Evolutionary conservation across 2,797 vertebrate species (phyloP).

Genomic region (Denticeps clupeoides): DNA sequence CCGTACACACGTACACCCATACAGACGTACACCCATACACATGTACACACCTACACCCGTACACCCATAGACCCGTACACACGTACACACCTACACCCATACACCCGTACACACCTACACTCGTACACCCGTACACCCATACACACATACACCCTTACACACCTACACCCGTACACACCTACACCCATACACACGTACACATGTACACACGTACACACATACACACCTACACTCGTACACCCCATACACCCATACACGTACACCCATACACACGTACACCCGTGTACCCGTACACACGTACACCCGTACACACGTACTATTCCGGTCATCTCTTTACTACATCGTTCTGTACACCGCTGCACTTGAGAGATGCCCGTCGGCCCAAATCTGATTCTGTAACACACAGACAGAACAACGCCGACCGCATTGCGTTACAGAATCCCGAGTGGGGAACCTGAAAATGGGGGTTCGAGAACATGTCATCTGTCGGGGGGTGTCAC

Average conservation of each 20-base stretch:
- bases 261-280: not conserved
- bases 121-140: not conserved
- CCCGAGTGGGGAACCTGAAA: too few relatives aligned
- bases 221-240: not conserved
- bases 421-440: too few relatives aligned
- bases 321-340: not conserved
- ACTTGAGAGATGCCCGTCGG: too few relatives aligned
- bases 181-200: not conserved
- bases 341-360: too few relatives aligned
- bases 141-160: conserved; percentile 16
- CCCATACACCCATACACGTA: not conserved
- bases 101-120: not conserved
- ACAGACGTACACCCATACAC: not conserved
- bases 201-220: conserved; percentile 1
- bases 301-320: not conserved
- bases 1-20: not conserved
- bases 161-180: not conserved
- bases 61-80: not conserved
- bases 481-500: not conserved
- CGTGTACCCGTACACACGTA: not conserved
- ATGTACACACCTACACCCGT: not conserved
- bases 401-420: too few relatives aligned
- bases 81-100: not conserved
- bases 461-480: too few relatives aligned
- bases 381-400: too few relatives aligned